Evolutionary conservation across 2,797 vertebrate genomes (phyloP).

Genomic region (Parauchenoglanis punctatus): DNA sequence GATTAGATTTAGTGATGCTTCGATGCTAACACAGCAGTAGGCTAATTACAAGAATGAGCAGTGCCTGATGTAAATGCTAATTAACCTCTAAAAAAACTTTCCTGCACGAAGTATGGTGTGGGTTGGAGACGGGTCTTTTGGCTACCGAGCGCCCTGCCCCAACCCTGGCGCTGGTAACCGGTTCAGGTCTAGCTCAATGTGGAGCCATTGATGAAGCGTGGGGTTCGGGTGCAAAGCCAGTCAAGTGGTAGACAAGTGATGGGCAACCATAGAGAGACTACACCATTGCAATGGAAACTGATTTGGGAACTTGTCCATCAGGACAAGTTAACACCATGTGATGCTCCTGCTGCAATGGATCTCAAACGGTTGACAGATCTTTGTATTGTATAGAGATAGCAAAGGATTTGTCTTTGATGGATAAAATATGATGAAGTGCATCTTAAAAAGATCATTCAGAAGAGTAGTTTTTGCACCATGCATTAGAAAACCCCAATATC

Average conservation of each 20-base stretch:
- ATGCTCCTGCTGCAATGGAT: background rate
- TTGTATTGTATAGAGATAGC: no score
- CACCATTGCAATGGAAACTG: background rate
- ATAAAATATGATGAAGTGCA: background rate
- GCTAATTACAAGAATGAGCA: background rate
- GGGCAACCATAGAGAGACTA: background rate
- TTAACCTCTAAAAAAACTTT: background rate
- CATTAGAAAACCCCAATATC: background rate
- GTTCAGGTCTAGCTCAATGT: background rate
- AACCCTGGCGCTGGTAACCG: background rate
- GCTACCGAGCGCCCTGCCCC: background rate
- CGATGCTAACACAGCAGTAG: background rate
- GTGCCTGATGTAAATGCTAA: background rate
- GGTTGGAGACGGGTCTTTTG: background rate
- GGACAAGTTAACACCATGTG: background rate
- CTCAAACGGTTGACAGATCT: background rate
- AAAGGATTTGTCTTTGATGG: background rate
- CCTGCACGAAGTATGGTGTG: background rate
- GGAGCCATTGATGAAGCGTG: background rate
- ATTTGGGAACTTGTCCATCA: background rate
- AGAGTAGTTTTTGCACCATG: background rate
- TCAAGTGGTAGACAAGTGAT: background rate
- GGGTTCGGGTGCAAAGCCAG: background rate
- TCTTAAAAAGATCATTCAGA: background rate
- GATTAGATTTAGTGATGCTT: background rate